These are phyloP conservation scores for Serrognathus titanus DNA, from an alignment of 2,888 invertebrate species.

Conservation along the genomic window DNA sequence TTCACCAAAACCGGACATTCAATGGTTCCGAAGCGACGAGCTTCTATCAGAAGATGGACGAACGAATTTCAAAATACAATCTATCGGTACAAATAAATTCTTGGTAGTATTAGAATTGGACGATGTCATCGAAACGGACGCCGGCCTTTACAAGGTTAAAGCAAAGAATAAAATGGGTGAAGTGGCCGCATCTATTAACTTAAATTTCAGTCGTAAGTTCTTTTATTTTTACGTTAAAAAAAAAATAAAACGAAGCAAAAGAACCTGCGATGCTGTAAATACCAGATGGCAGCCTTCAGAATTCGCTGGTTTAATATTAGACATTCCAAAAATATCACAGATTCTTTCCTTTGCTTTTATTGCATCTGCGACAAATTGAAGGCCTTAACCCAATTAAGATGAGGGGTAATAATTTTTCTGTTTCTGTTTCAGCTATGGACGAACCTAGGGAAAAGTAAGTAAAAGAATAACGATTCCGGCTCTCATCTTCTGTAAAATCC, in stretches of 20 bases:
- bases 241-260: neutral
- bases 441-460: conserved; percentile 95
- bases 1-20: conserved; percentile 84
- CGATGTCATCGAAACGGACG: conserved; percentile 93
- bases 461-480: conserved; percentile 7
- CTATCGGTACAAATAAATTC: conserved; percentile 81
- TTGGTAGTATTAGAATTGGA: conserved; percentile 89
- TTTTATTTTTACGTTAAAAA: neutral
- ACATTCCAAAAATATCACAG: conserved; percentile 8
- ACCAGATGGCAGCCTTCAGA: conserved; percentile 5
- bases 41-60: conserved; percentile 79
- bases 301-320: conserved; percentile 11
- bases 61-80: conserved; percentile 85
- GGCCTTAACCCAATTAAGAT: conserved; percentile 20
- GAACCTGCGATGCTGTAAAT: conserved; percentile 3
- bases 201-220: conserved; percentile 96
- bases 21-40: conserved; percentile 88
- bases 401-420: conserved; percentile 14
- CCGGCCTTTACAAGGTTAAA: conserved; percentile 94
- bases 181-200: conserved; percentile 93
- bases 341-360: conserved; percentile 14
- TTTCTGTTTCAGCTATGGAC: conserved; percentile 81
- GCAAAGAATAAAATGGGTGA: conserved; percentile 97
- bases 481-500: neutral
- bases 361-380: conserved; percentile 9